Percentiles rank a stretch among this genome's conserved stretches.
Evolutionary conservation across 2,797 vertebrate genomes (phyloP).

Genomic region (Acanthornis magna): DNA sequence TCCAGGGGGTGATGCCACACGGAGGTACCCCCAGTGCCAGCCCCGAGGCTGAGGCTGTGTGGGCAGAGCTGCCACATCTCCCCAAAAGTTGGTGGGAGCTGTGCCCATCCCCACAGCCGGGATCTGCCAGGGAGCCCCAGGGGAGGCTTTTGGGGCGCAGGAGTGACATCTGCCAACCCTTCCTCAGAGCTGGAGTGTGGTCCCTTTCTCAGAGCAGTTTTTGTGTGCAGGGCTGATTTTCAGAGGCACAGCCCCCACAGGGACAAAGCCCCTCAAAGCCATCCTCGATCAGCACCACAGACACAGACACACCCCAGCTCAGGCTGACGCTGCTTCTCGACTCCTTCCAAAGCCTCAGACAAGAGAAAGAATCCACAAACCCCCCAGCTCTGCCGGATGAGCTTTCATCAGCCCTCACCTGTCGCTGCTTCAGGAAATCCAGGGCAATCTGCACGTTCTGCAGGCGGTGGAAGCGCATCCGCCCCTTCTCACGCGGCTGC

Average conservation of each 20-base stretch:
- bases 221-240: neutral
- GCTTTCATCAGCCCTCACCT: constrained; percentile 76
- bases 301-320: neutral
- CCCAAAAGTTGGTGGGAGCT: neutral
- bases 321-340: rapidly evolving
- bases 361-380: neutral
- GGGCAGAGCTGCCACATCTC: neutral
- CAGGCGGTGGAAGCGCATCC: constrained; percentile 96
- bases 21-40: neutral
- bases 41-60: rapidly evolving
- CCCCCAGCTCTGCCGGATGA: neutral
- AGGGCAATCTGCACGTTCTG: constrained; percentile 99
- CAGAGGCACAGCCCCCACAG: neutral
- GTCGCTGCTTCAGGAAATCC: constrained; percentile 96
- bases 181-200: neutral
- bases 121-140: neutral
- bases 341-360: neutral
- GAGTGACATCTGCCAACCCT: neutral
- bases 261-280: neutral
- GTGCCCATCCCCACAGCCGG: rapidly evolving
- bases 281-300: rapidly evolving
- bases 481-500: constrained; percentile 95
- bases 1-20: neutral
- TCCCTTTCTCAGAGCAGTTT: neutral
- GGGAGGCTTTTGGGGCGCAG: neutral